Evolutionary conservation across 2,113 vertebrate species (phyloP).

Genomic region (Colaptes auratus): DNA sequence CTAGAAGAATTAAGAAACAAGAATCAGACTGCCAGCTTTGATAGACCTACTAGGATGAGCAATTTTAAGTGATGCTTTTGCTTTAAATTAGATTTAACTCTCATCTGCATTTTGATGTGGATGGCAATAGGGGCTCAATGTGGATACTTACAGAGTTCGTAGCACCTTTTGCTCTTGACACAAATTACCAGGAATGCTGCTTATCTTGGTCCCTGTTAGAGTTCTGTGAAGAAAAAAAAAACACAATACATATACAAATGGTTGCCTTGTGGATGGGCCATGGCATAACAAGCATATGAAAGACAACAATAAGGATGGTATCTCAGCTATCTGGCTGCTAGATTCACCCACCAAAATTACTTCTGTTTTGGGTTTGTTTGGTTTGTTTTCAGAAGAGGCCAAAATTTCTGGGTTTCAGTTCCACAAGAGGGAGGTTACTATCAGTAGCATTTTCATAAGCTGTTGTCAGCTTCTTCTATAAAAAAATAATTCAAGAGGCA

Average conservation of each 20-base stretch:
- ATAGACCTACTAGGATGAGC: background rate
- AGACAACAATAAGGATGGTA: background rate
- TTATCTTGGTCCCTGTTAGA: conserved; percentile 94
- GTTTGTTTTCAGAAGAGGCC: background rate
- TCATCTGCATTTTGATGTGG: background rate
- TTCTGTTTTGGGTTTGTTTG: background rate
- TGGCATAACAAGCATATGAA: background rate
- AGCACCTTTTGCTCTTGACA: conserved; percentile 92
- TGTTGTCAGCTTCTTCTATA: background rate
- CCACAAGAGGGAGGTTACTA: background rate
- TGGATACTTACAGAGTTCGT: conserved; percentile 86
- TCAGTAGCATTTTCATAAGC: background rate
- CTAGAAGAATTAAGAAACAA: background rate
- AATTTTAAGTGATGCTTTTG: background rate
- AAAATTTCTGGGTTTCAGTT: background rate
- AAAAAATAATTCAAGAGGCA: background rate
- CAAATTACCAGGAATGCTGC: conserved; percentile 82
- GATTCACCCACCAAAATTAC: background rate
- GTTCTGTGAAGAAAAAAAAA: conserved; percentile 78
- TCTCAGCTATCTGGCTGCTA: background rate
- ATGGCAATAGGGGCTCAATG: background rate
- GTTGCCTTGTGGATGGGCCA: background rate
- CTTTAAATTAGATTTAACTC: background rate
- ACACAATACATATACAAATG: background rate
- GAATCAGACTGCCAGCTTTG: background rate